Evolutionary conservation across 1,140 invertebrate species (phyloP), one percentile per base, ranked within the genome.

Genomic region (Drosophila sp.): DNA sequence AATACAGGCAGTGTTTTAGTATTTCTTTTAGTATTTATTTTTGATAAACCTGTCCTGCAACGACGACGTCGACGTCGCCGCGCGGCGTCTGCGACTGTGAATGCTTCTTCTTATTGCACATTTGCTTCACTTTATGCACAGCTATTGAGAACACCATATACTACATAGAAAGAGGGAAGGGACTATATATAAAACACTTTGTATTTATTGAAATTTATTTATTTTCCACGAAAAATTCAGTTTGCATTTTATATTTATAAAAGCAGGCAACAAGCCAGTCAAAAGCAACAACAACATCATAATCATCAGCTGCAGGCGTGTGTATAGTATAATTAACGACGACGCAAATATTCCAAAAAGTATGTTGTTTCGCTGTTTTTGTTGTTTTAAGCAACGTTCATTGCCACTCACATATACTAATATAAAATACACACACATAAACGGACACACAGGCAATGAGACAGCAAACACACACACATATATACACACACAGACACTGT

Each of bases 311-410:
- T 57, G 61, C 41, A 64, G 21, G 61, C 51, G 18, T 57, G 13
- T 64, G n/a, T 53, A 58, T 72, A 64, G 53, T 65, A 72, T 59
- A 58, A 66, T 72, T 51, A 64, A 65, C 53, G 70, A 72, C 69
- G 53, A 64, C 45, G 74, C 74, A 82, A 81, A 81, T 82, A 81
- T 78, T 82, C 59, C 71, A 78, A 82, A 81, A 83, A 76, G 78
- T 51, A 67, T 62, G 29, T 64, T 64, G 54, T 62, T 62, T 69
- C 66, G 43, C 56, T 69, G 75, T 72, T 78, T 25, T 63, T 78
- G 72, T 67, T 72, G 62, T 66, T 56, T 67, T 70, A 74, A 50
- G 43, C 65, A 86, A 81, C 75, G 75, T 86, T 84, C 81, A 86
- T 86, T 86, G 82, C 82, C 82, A 81, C 63, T 66, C 61, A 78